Evolutionary conservation across 2,888 invertebrate species (phyloP).

Genomic region (Polietes domitor): DNA sequence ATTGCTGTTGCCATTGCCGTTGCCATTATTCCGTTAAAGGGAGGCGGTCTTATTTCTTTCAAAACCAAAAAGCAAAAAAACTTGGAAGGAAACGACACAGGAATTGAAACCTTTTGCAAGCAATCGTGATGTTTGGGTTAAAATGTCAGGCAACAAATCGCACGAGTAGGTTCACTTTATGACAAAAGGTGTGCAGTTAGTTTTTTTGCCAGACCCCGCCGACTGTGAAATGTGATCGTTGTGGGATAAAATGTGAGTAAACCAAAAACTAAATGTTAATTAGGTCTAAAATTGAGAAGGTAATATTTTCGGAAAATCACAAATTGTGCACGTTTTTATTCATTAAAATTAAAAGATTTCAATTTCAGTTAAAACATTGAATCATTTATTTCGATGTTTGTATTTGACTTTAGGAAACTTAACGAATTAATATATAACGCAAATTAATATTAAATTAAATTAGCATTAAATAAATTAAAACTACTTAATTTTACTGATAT

Average conservation of each 20-base stretch:
- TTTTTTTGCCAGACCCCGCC: too few species aligned
- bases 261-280: slow-evolving; percentile 19
- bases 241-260: background rate
- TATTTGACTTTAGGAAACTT: too few species aligned
- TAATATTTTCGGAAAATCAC: too few species aligned
- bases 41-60: slow-evolving; percentile 30
- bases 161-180: slow-evolving; percentile 8
- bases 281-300: background rate
- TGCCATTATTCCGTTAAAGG: background rate
- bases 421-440: too few species aligned
- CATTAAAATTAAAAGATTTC: too few species aligned
- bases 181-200: slow-evolving; percentile 49
- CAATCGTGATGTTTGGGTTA: slow-evolving; percentile 62
- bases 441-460: too few species aligned
- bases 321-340: too few species aligned
- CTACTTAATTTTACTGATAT: too few species aligned
- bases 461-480: too few species aligned
- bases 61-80: slow-evolving; percentile 21
- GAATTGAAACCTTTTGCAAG: slow-evolving; percentile 20
- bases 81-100: too few species aligned
- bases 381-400: too few species aligned
- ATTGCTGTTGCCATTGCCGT: slow-evolving; percentile 27
- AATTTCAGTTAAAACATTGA: too few species aligned
- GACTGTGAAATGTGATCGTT: slow-evolving; percentile 25
- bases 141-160: slow-evolving; percentile 41